phyloP scores from a whole-genome alignment of 2,113 vertebrate species.

The Calonectris borealis region DNA sequence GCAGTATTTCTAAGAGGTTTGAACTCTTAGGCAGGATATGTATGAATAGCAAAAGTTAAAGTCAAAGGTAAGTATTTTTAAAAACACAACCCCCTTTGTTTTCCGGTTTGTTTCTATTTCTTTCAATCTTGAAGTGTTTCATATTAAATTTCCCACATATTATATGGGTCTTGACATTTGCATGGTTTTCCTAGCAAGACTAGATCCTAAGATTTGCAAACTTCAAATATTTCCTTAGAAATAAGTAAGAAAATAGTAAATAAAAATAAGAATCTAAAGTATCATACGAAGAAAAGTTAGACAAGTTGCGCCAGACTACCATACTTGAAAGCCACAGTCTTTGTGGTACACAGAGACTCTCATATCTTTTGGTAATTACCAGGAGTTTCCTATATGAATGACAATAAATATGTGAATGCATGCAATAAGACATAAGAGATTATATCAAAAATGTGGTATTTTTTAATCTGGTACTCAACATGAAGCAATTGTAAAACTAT shows the following conservation, averaged over 20 bases:
- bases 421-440: neutral
- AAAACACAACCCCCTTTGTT: neutral
- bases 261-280: neutral
- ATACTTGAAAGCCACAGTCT: neutral
- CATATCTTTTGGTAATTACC: neutral
- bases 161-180: neutral
- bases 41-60: neutral
- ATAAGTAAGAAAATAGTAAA: neutral
- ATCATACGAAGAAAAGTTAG: neutral
- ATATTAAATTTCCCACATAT: neutral
- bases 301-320: neutral
- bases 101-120: neutral
- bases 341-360: neutral
- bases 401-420: neutral
- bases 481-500: neutral
- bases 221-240: neutral
- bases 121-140: neutral
- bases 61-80: neutral
- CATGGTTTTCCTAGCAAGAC: neutral
- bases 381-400: neutral
- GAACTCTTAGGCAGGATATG: neutral
- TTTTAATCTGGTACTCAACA: neutral
- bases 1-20: neutral
- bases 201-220: neutral
- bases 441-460: accelerated